A percentile compares a stretch with the other conserved stretches of the same genome.
Evolutionary conservation across 64 coral and sea anemone species (phyloP).

Genomic region (Anthopleura sola): DNA sequence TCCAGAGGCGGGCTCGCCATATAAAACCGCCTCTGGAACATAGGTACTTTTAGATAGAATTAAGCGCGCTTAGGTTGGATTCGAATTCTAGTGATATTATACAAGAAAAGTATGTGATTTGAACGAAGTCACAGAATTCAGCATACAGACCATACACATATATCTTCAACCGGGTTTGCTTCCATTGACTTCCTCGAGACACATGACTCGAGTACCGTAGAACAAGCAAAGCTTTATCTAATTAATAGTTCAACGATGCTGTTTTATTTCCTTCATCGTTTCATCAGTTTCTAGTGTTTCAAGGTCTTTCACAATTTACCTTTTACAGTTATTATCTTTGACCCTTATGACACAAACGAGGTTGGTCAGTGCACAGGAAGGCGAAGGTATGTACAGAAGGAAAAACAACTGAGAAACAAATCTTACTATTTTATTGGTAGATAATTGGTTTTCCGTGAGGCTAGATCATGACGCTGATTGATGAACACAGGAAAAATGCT

Average conservation of each 20-base stretch:
- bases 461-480: neutral
- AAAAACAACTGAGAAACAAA: too few relatives aligned
- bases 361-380: neutral
- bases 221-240: too few relatives aligned
- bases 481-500: neutral
- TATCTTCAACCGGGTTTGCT: too few relatives aligned
- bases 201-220: too few relatives aligned
- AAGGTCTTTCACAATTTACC: neutral
- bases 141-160: too few relatives aligned
- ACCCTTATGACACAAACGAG: neutral
- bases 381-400: neutral
- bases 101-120: too few relatives aligned
- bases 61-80: too few relatives aligned
- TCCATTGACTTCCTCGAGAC: too few relatives aligned
- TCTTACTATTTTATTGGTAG: neutral
- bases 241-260: neutral
- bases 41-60: too few relatives aligned
- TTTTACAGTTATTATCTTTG: neutral
- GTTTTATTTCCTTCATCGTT: neutral
- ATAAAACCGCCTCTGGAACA: neutral
- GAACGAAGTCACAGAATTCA: too few relatives aligned
- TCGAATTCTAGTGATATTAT: too few relatives aligned
- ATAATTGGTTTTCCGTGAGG: neutral
- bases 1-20: too few relatives aligned
- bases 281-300: neutral